These are phyloP conservation scores for Trachurus trachurus DNA, from an alignment of 2,797 vertebrate genomes.

Conservation along the genomic window DNA sequence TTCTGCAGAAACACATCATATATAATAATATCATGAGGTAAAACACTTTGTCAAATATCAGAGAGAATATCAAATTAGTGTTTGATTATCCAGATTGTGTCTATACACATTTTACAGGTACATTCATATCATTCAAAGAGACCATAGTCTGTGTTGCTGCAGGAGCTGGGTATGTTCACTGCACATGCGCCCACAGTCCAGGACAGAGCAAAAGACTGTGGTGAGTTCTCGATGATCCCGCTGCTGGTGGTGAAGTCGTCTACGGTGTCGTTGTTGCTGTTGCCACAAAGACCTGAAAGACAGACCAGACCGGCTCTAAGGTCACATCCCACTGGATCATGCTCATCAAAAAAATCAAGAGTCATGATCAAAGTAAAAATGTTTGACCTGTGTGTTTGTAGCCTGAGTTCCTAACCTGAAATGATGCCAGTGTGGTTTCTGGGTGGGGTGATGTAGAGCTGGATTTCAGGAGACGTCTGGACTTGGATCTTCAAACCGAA, in stretches of 20 bases:
- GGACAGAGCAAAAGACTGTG: constrained; percentile 82
- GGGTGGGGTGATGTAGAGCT: constrained; percentile 77
- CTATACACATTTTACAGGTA: background rate
- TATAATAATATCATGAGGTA: background rate
- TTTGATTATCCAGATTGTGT: background rate
- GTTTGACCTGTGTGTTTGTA: background rate
- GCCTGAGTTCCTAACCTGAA: constrained; percentile 68
- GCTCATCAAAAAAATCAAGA: constrained; percentile 1
- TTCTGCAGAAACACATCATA: constrained; percentile 68
- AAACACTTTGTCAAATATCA: background rate
- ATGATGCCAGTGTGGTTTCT: constrained; percentile 31
- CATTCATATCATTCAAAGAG: background rate
- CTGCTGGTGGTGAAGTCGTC: constrained; percentile 88
- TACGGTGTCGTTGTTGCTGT: constrained; percentile 84
- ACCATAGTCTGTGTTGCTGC: constrained; percentile 84
- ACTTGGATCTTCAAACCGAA: constrained; percentile 81
- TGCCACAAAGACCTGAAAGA: constrained; percentile 88
- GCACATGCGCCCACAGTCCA: constrained; percentile 78
- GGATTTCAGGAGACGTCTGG: constrained; percentile 78
- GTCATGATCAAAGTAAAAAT: background rate
- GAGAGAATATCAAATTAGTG: background rate
- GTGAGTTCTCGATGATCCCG: constrained; percentile 84
- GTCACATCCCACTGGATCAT: background rate
- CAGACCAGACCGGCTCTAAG: background rate
- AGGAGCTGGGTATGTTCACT: constrained; percentile 48